Evolutionary conservation across 1,140 invertebrate genomes (phyloP), one percentile per base, ranked within the genome.

Genomic region (Panagrolaimus sp.): DNA sequence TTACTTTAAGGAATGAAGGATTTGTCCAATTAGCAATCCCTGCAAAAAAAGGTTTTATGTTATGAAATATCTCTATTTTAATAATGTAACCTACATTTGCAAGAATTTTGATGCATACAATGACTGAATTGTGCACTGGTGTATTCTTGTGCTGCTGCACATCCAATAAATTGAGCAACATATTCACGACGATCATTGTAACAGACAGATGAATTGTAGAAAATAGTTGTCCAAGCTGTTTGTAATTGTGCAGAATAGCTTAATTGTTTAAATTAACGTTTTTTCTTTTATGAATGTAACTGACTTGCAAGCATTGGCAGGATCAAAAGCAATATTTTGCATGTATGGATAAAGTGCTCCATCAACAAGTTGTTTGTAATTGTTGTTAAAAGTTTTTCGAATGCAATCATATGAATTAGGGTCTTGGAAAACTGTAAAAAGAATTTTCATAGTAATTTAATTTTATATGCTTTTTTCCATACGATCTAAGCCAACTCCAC

Each of bases 81-180:
- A 14, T 57, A 9, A 0, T 25, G 51, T 57, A 25, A 5, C 51
- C 8, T 57, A 57, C 51, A 57, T 11, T 57, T 27, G 51, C 51
- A 57, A 11, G 20, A 25, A 27, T 57, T 57, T 27, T 57, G 20
- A 5, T 57, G 51, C 20, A 27, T 27, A 13, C 51, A 57, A 27
- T 57, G 51, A 57, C 51, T 20, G n/a, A 57, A 57, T 57, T 57
- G 20, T 25, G 51, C 20, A 13, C 20, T 57, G n/a, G 51, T 57
- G n/a, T 57, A 57, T 5, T 20, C 51, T n/a, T n/a, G 20, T 25
- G 20, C 51, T 25, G 51, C 27, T 1, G 13, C 51, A 27, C 51
- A 57, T 20, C 51, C 51, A 27, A 57, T 11, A 27, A 57, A 57
- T 25, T 27, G 51, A 27, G 20, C 51, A 57, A 57, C 27, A 27